Percentiles rank a stretch among this genome's conserved stretches.
Evolutionary conservation across 2,888 invertebrate species (phyloP).

Genomic region (Tenthredo amoena): DNA sequence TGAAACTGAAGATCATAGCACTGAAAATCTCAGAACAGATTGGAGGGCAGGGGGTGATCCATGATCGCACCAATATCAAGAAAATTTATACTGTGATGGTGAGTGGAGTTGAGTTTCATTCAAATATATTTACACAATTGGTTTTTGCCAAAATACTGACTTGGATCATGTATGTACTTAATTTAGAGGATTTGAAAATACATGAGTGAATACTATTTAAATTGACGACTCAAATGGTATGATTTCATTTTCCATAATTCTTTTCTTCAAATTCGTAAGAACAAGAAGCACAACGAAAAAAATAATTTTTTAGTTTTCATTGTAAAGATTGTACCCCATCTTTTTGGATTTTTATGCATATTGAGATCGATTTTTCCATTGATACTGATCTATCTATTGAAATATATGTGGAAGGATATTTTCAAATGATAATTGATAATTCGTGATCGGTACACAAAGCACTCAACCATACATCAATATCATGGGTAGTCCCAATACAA

Average conservation of each 20-base stretch:
- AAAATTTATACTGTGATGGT: background rate
- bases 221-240: background rate
- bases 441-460: too few species aligned
- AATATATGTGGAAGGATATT: background rate
- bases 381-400: conserved; percentile 3
- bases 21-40: conserved; percentile 32
- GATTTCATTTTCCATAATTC: background rate
- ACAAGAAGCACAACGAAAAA: background rate
- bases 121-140: background rate
- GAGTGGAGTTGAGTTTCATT: background rate
- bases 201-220: background rate
- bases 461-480: background rate
- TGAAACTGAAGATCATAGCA: conserved; percentile 44
- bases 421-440: background rate
- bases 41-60: conserved; percentile 54
- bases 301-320: background rate
- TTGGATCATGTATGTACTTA: background rate
- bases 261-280: background rate
- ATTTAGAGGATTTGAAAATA: background rate
- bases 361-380: background rate
- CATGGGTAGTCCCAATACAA: background rate
- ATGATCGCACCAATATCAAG: conserved; percentile 20
- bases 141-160: background rate
- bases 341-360: background rate
- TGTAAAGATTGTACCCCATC: background rate